phyloP scores from a whole-genome alignment of 2,113 vertebrate species.

The Bubo bubo region DNA sequence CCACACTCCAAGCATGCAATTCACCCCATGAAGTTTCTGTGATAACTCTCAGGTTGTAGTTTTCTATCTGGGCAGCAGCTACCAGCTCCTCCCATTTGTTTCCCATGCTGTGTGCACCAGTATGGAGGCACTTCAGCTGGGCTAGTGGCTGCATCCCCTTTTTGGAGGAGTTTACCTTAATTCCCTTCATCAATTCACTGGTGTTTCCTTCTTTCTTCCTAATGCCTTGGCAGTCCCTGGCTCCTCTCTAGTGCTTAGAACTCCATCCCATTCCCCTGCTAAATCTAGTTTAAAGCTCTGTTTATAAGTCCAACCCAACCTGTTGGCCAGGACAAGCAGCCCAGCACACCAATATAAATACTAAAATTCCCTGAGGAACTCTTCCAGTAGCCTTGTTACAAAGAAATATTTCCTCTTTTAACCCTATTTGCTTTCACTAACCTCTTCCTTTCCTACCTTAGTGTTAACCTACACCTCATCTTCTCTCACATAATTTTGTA shows the following conservation, averaged over 20 bases:
- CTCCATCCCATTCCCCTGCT: neutral
- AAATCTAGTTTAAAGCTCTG: neutral
- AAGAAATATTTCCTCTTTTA: neutral
- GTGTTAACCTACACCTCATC: neutral
- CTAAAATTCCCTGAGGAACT: neutral
- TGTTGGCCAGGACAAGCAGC: neutral
- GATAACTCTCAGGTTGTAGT: neutral
- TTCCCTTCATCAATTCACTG: neutral
- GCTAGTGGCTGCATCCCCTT: neutral
- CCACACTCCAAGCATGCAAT: too few relatives aligned
- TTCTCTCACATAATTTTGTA: neutral
- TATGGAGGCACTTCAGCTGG: neutral
- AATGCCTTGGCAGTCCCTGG: neutral
- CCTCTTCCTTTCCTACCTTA: neutral
- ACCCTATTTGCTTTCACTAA: neutral
- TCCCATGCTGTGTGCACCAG: accelerated
- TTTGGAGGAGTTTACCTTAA: neutral
- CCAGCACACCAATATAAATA: neutral
- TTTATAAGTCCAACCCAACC: neutral
- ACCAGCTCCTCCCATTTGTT: neutral
- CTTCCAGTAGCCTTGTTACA: neutral
- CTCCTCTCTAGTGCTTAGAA: neutral
- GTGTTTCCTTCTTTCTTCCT: neutral
- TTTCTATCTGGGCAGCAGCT: neutral
- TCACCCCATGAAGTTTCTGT: neutral